A percentile compares a stretch with the other conserved stretches of the same genome.
These are phyloP conservation scores for Argentina silus DNA, from an alignment of 2,797 vertebrate species.

Conservation along the genomic window DNA sequence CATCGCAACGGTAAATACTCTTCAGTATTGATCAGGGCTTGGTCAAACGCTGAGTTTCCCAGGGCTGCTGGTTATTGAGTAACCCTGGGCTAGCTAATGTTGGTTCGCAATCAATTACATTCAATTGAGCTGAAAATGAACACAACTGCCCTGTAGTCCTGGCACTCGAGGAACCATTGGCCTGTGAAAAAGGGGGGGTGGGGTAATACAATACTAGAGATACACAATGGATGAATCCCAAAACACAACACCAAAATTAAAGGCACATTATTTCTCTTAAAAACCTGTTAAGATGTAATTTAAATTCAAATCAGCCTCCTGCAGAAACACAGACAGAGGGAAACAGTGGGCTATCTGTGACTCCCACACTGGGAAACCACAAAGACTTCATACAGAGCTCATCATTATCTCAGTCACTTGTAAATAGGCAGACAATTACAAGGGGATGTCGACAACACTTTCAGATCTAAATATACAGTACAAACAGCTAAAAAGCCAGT, in stretches of 20 bases:
- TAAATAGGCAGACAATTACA: background rate
- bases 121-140: slow-evolving; percentile 65
- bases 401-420: background rate
- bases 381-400: slow-evolving; percentile 1
- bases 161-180: slow-evolving; percentile 33
- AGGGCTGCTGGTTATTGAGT: slow-evolving; percentile 53
- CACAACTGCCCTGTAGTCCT: slow-evolving; percentile 44
- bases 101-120: slow-evolving; percentile 58
- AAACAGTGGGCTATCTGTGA: slow-evolving; percentile 32
- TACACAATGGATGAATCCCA: slow-evolving; percentile 8
- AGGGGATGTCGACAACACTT: background rate
- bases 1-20: background rate
- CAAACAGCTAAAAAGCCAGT: background rate
- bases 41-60: slow-evolving; percentile 47
- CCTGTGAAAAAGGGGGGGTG: slow-evolving; percentile 19
- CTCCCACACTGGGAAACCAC: slow-evolving; percentile 9
- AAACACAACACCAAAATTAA: slow-evolving; percentile 1
- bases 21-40: slow-evolving; percentile 45
- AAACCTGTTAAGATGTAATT: slow-evolving; percentile 12
- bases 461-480: background rate
- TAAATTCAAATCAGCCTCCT: slow-evolving; percentile 36
- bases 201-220: slow-evolving; percentile 2
- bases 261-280: slow-evolving; percentile 3
- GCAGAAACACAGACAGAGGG: slow-evolving; percentile 11
- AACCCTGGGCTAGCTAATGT: slow-evolving; percentile 50